A percentile compares a stretch with the other conserved stretches of the same genome.
Conservation (phyloP, 1,140 invertebrate genomes). For the Papilio xuthus region DNA sequence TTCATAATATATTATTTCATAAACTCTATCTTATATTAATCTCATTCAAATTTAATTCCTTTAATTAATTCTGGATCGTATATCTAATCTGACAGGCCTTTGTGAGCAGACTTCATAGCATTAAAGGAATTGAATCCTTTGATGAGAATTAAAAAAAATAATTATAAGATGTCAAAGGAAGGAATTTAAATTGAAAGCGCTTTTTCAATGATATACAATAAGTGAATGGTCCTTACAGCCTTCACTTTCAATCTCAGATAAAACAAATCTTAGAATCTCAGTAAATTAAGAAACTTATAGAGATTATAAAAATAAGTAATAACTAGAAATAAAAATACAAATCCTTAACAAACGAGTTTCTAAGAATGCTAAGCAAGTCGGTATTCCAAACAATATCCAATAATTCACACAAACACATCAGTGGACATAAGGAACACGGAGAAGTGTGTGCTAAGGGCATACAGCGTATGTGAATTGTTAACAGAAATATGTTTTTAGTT, state of each 20-base stretch:
- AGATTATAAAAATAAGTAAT: neutral
- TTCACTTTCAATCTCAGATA: neutral
- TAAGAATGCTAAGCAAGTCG: neutral
- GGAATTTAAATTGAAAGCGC: neutral
- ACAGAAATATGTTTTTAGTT: slow-evolving; percentile 20
- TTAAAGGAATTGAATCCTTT: slow-evolving; percentile 16
- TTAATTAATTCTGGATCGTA: neutral
- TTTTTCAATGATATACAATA: neutral
- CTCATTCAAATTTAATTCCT: neutral
- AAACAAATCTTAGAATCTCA: neutral
- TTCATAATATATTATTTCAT: neutral
- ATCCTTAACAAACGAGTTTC: slow-evolving; percentile 28
- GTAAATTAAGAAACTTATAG: neutral
- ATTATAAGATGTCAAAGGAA: neutral
- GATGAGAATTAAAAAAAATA: neutral
- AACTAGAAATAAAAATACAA: neutral
- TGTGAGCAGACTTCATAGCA: neutral
- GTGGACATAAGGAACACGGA: slow-evolving; percentile 13
- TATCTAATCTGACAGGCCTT: slow-evolving; percentile 3
- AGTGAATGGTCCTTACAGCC: too few species aligned
- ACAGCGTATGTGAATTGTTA: slow-evolving; percentile 23
- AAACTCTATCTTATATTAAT: neutral
- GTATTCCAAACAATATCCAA: slow-evolving; percentile 29
- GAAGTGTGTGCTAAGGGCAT: neutral
- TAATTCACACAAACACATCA: slow-evolving; percentile 24